These are phyloP conservation scores for Myopa tessellatipennis DNA, from an alignment of 2,888 invertebrate genomes.

Conservation along the genomic window DNA sequence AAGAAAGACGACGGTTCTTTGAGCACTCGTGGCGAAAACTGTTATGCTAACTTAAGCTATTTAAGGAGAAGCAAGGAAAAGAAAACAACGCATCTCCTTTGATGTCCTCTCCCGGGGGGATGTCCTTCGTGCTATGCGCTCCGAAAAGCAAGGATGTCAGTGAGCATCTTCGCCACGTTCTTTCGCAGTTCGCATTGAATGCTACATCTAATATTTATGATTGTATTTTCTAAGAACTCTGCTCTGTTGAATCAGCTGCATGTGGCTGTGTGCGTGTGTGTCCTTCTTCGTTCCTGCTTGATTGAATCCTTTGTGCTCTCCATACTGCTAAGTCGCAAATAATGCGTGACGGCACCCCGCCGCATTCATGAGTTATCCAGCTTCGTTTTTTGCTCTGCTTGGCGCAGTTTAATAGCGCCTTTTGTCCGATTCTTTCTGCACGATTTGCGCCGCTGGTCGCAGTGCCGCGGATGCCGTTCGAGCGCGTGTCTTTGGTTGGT, in stretches of 20 bases:
- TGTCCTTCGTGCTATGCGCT: no score
- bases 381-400: neutral
- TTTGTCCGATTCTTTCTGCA: conserved; percentile 11
- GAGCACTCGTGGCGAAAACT: neutral
- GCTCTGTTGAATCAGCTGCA: neutral
- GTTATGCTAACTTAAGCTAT: neutral
- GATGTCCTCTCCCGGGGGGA: no score
- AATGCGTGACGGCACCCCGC: neutral
- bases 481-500: neutral
- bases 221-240: neutral
- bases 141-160: no score
- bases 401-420: neutral
- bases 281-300: conserved; percentile 15
- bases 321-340: conserved; percentile 7
- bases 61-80: conserved; percentile 21
- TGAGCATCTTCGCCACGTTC: conserved; percentile 24
- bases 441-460: conserved; percentile 6
- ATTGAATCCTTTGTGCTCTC: conserved; percentile 23
- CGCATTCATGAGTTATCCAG: neutral
- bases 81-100: neutral
- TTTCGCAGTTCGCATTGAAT: conserved; percentile 32
- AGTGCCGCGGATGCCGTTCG: neutral
- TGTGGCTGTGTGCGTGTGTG: neutral
- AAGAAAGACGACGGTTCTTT: conserved; percentile 8
- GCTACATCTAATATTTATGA: neutral